These are phyloP conservation scores for Enteromius anoplus DNA, from an alignment of 2,797 vertebrate species.

Conservation along the genomic window DNA sequence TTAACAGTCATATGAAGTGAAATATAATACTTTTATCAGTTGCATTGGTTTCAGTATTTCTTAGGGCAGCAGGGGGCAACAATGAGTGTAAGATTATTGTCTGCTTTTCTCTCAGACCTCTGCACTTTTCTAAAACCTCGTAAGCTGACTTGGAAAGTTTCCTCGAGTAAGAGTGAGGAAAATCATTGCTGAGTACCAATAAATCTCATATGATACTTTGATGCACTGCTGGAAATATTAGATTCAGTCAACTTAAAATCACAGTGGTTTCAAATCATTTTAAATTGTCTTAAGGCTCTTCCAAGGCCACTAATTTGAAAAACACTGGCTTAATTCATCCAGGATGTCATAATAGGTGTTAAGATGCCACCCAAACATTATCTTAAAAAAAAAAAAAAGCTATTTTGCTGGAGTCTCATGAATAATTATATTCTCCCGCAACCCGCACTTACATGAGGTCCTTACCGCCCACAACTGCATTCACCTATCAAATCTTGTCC, in stretches of 20 bases:
- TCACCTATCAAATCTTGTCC: too few species aligned
- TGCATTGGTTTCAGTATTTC: background rate
- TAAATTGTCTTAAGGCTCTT: background rate
- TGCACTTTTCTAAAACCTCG: background rate
- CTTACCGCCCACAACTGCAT: too few species aligned
- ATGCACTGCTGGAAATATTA: background rate
- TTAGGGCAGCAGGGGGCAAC: background rate
- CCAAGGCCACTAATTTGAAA: background rate
- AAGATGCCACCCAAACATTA: too few species aligned
- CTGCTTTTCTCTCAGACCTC: background rate
- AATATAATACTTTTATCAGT: background rate
- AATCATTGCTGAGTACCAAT: background rate
- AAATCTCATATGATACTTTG: conserved; percentile 5
- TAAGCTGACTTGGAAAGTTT: background rate
- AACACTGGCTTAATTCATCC: too few species aligned
- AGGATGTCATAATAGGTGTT: too few species aligned
- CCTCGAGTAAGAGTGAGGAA: background rate
- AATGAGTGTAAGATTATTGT: background rate
- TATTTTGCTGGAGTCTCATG: too few species aligned
- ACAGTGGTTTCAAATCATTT: background rate
- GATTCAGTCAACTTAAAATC: background rate
- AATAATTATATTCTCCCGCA: too few species aligned
- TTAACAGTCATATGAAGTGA: background rate
- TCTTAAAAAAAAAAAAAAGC: too few species aligned
- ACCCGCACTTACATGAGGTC: too few species aligned